phyloP scores from a whole-genome alignment of 1,140 invertebrate genomes.

The Eupristina koningsbergeri region DNA sequence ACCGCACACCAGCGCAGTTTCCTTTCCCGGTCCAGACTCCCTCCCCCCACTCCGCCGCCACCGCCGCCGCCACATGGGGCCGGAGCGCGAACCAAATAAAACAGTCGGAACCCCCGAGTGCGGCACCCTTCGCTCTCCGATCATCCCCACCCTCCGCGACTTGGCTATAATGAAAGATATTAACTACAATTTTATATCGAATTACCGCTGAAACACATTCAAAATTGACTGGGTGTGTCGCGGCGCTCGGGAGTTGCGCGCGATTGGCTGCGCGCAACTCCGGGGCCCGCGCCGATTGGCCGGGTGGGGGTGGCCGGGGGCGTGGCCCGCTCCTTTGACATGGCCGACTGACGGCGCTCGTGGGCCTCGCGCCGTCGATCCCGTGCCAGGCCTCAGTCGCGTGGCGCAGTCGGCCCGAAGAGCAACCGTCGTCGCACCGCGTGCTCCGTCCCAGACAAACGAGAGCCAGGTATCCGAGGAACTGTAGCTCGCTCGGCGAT shows the following conservation, averaged over 20 bases:
- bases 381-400: constrained; percentile 20
- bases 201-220: constrained; percentile 73
- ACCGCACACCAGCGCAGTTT: background rate
- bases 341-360: constrained; percentile 65
- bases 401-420: constrained; percentile 43
- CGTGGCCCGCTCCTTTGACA: constrained; percentile 62
- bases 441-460: too few relatives aligned
- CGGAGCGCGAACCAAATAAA: constrained; percentile 16
- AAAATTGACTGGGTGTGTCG: constrained; percentile 71
- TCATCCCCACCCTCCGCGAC: constrained; percentile 26
- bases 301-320: constrained; percentile 57
- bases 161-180: constrained; percentile 73
- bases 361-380: background rate
- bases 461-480: background rate
- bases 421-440: constrained; percentile 12
- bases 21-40: background rate
- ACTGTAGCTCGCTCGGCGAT: background rate
- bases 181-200: constrained; percentile 75
- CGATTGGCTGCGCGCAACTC: constrained; percentile 51
- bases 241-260: background rate
- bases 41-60: background rate
- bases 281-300: constrained; percentile 52
- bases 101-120: background rate
- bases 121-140: constrained; percentile 26
- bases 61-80: background rate